Conservation (phyloP, 2,113 vertebrate species). For the Columba janthina region DNA sequence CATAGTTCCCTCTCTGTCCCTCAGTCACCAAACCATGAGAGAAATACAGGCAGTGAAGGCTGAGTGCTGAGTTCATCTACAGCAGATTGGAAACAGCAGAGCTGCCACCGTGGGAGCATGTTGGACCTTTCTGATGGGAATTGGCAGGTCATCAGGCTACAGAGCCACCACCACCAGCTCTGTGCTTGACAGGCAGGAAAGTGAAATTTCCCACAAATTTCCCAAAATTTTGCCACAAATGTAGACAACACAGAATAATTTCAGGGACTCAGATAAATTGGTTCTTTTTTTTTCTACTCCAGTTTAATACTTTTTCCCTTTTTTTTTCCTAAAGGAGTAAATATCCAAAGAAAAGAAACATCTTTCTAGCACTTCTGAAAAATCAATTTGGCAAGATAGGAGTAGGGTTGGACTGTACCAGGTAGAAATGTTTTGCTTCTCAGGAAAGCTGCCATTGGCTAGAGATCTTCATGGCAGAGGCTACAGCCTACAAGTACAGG, state of each 20-base stretch:
- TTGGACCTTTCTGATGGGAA: background rate
- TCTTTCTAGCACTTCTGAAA: background rate
- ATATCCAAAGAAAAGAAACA: background rate
- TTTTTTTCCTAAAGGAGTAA: background rate
- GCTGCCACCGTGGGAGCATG: fast-evolving
- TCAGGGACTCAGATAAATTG: background rate
- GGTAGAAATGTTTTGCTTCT: background rate
- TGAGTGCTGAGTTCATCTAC: background rate
- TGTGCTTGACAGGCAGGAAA: background rate
- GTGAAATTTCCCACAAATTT: background rate
- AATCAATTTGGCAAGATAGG: background rate
- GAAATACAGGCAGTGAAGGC: background rate
- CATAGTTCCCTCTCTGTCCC: background rate
- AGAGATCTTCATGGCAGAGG: background rate
- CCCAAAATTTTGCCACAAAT: too few relatives aligned
- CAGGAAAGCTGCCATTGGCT: background rate
- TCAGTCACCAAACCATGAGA: background rate
- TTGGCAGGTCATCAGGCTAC: background rate
- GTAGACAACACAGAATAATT: background rate
- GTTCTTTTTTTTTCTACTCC: background rate
- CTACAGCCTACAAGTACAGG: background rate
- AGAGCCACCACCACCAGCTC: background rate
- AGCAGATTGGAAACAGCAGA: background rate
- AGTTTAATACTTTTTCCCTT: background rate
- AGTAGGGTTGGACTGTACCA: background rate